phyloP scores from a whole-genome alignment of 2,797 vertebrate species.

The Selene dorsalis region DNA sequence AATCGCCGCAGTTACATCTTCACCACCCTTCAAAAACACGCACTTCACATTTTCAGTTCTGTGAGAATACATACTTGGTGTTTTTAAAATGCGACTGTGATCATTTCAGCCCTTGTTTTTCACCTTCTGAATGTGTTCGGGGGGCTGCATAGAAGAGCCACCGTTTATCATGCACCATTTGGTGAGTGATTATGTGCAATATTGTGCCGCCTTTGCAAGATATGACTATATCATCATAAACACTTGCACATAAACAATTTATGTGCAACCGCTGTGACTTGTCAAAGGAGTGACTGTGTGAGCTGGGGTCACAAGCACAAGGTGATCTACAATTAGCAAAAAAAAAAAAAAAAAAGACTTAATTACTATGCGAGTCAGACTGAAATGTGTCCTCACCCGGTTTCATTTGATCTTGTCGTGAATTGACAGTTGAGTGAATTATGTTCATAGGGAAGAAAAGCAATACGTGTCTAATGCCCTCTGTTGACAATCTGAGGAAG shows the following conservation, averaged over 20 bases:
- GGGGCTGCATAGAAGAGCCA: conserved; percentile 5
- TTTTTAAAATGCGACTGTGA: conserved; percentile 18
- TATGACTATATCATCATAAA: conserved; percentile 58
- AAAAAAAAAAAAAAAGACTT: not conserved
- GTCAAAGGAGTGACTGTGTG: conserved; percentile 21
- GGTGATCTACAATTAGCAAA: conserved; percentile 40
- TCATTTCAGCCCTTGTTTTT: conserved; percentile 31
- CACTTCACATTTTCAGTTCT: not conserved
- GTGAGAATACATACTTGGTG: not conserved
- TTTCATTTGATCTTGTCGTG: conserved; percentile 1
- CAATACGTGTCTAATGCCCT: conserved; percentile 74
- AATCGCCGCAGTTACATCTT: conserved; percentile 33
- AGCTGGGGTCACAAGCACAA: conserved; percentile 22
- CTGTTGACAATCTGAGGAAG: conserved; percentile 78
- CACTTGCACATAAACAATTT: conserved; percentile 53
- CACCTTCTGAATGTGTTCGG: conserved; percentile 8
- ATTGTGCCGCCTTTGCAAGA: conserved; percentile 45
- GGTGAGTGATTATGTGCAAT: conserved; percentile 54
- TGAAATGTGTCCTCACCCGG: conserved; percentile 21
- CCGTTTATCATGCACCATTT: conserved; percentile 50
- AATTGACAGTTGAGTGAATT: conserved; percentile 27
- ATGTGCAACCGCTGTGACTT: conserved; percentile 41
- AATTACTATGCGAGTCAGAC: conserved; percentile 22
- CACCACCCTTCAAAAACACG: conserved; percentile 16
- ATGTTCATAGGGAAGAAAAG: conserved; percentile 44